Conservation (phyloP, 2,113 vertebrate species). For the Salvelinus sp. region DNA sequence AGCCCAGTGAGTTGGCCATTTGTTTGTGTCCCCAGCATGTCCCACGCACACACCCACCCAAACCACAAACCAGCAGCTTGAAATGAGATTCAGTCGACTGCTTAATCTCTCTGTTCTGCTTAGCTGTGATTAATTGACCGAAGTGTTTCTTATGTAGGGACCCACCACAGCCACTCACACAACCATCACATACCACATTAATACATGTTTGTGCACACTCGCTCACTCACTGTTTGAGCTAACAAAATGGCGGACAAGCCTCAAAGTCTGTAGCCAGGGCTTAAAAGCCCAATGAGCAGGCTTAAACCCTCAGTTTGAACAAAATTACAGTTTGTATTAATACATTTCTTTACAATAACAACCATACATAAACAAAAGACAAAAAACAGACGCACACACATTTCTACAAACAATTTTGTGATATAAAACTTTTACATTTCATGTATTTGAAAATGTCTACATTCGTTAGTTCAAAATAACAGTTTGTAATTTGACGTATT, state of each 20-base stretch:
- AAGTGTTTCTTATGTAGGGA: conserved; percentile 49
- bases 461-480: not conserved
- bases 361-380: no score
- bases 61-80: conserved; percentile 64
- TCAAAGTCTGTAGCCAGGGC: no score
- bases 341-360: no score
- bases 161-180: conserved; percentile 6
- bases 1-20: conserved; percentile 47
- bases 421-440: no score
- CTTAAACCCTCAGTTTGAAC: no score
- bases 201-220: not conserved
- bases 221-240: not conserved
- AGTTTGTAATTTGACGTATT: conserved; percentile 28
- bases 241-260: not conserved
- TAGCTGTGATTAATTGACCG: conserved; percentile 71
- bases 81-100: conserved; percentile 73
- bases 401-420: no score
- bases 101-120: conserved; percentile 69
- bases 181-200: conserved; percentile 21
- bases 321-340: no score
- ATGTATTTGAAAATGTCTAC: no score
- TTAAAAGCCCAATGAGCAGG: no score
- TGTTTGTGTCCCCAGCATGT: conserved; percentile 55
- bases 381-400: no score
- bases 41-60: conserved; percentile 34